Base-by-base conservation (phyloP, 2,113 vertebrate genomes). In the Propithecus coquereli region DNA sequence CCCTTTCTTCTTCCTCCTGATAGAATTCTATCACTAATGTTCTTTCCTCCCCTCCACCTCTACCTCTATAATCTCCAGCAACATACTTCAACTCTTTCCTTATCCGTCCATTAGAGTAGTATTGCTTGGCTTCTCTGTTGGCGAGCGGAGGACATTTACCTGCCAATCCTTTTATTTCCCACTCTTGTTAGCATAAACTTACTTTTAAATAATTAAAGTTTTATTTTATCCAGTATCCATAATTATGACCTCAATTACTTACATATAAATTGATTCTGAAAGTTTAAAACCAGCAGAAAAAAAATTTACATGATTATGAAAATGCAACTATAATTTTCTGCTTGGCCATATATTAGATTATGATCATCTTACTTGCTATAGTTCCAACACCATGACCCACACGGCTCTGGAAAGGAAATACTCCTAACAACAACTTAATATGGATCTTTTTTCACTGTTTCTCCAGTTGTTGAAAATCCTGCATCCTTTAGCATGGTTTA, bases 231-330 rank as follows among this genome's bases (percentile, higher is more conserved):
- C 3, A 70, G 37, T 34, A n/a, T 70, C 16, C 1, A 77, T 20
- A 86, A 92, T 23, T 76, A 68, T 17, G 73, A 68, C 63, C 92
- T 94, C 20, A 71, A 43, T 71, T 52, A 40, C 68, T 45, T 80
- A n/a, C 43, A 30, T 47, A 30, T 86, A 94, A 80, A 63, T 81
- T 70, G 89, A 86, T 63, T 86, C n/a, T 61, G 66, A 70, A 90
- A 37, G 34, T 61, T 90, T 57, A 90, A 94, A 88, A 25, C 2
- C 1, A 34, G 27, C 20, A 81, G 43, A 92, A 74, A 43, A 81
- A n/a, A 92, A 74, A 43, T 57, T 66, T 89, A 92, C 25, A 66
- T 66, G 92, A 87, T 73, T 59, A 76, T 73, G 40, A 94, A 91
- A 86, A 37, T 47, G 52, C 12, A 92, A 80, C 45, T 54, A 20